These are phyloP conservation scores for Pitta sordida DNA, from an alignment of 2,113 vertebrate genomes.

Conservation along the genomic window DNA sequence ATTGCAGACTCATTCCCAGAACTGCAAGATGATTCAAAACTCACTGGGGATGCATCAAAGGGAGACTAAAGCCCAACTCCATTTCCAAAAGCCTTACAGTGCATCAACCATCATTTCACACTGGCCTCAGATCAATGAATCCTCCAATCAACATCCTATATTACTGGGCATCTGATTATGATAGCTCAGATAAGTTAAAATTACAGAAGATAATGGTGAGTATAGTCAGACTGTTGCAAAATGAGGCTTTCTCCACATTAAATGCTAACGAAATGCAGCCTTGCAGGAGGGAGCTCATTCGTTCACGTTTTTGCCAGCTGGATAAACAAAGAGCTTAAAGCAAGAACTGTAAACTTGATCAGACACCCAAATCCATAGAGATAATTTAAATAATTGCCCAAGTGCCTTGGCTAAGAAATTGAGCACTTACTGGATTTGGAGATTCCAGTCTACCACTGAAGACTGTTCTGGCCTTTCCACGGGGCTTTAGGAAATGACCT, in stretches of 20 bases:
- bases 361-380: not conserved
- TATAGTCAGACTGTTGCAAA: not conserved
- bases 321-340: not conserved
- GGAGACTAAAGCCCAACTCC: not conserved
- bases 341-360: not conserved
- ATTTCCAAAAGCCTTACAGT: not conserved
- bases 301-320: not conserved
- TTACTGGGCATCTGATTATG: not conserved
- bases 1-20: not conserved
- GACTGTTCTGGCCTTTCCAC: not conserved
- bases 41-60: not conserved
- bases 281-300: not conserved
- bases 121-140: not conserved
- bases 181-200: not conserved
- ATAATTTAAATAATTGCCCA: not conserved
- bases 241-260: not conserved
- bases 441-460: not conserved
- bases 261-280: not conserved
- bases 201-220: not conserved
- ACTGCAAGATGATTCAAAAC: not conserved
- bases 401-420: not conserved
- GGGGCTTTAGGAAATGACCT: not conserved
- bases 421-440: not conserved
- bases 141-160: not conserved
- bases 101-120: not conserved